phyloP scores from a whole-genome alignment of 2,797 vertebrate species.

The Chromis chromis region DNA sequence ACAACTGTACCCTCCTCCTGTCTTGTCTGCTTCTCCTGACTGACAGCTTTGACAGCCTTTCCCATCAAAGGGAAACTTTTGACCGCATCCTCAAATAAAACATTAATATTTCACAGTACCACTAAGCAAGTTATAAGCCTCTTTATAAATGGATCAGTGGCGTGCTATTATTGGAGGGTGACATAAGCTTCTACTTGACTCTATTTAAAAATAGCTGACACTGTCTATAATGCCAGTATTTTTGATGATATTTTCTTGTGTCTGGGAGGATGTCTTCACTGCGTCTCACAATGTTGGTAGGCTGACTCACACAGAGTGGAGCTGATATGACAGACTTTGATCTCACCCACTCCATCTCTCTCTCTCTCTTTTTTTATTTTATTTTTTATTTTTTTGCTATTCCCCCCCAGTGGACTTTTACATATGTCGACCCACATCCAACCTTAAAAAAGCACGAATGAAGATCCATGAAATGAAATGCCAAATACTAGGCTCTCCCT shows the following conservation, averaged over 20 bases:
- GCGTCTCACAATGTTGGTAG: constrained; percentile 57
- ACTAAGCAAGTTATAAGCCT: constrained; percentile 62
- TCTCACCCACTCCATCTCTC: constrained; percentile 64
- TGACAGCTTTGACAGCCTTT: constrained; percentile 75
- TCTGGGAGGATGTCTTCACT: constrained; percentile 68
- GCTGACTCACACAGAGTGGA: constrained; percentile 71
- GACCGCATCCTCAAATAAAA: constrained; percentile 65
- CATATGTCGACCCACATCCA: constrained; percentile 70
- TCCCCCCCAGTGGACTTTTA: constrained; percentile 66
- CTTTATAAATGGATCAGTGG: constrained; percentile 71
- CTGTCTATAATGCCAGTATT: constrained; percentile 66
- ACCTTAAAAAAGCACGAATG: constrained; percentile 64
- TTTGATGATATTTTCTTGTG: constrained; percentile 71
- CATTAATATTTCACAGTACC: constrained; percentile 59
- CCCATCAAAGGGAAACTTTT: constrained; percentile 70
- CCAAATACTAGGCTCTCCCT: constrained; percentile 59
- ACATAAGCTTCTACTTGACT: constrained; percentile 68
- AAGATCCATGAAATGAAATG: constrained; percentile 76
- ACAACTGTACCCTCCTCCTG: constrained; percentile 66
- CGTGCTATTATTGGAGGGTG: constrained; percentile 67
- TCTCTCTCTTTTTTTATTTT: constrained; percentile 53
- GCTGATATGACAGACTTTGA: constrained; percentile 78
- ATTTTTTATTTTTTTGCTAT: constrained; percentile 56
- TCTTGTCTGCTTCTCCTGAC: constrained; percentile 70
- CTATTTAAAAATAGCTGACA: constrained; percentile 76